phyloP scores from a whole-genome alignment of 2,888 invertebrate species.

The Idaea dimidiata region DNA sequence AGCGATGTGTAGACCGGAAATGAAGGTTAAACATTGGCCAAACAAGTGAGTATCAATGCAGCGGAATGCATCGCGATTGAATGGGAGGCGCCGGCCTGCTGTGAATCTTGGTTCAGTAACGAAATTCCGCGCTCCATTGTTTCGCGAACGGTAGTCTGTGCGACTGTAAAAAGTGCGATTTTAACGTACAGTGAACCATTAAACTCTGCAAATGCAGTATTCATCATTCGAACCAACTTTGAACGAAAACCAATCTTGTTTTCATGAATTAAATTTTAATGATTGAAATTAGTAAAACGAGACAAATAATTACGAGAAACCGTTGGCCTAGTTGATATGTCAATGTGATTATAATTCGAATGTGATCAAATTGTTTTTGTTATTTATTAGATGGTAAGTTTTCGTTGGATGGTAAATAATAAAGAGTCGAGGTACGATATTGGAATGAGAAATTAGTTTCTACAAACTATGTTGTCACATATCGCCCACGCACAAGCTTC shows the following conservation, averaged over 20 bases:
- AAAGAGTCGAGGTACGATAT: constrained; percentile 19
- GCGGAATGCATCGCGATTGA: constrained; percentile 48
- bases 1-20: constrained; percentile 63
- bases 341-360: not conserved
- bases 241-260: not conserved
- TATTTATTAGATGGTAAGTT: too few species aligned
- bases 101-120: constrained; percentile 60
- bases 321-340: not conserved
- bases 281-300: too few species aligned
- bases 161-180: not conserved
- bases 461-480: constrained; percentile 46
- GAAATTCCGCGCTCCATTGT: constrained; percentile 67
- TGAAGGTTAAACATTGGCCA: constrained; percentile 61
- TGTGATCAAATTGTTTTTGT: not conserved
- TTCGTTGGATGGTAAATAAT: constrained; percentile 16
- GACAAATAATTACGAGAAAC: not conserved
- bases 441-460: constrained; percentile 23
- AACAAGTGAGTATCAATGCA: constrained; percentile 55
- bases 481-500: constrained; percentile 66
- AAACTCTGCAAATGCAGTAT: not conserved
- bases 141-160: constrained; percentile 37
- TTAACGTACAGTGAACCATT: not conserved
- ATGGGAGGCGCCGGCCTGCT: constrained; percentile 57
- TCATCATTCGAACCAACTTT: not conserved
- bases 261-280: not conserved